Evolutionary conservation across 2,888 invertebrate genomes (phyloP).

Genomic region (Penaeus monodon): DNA sequence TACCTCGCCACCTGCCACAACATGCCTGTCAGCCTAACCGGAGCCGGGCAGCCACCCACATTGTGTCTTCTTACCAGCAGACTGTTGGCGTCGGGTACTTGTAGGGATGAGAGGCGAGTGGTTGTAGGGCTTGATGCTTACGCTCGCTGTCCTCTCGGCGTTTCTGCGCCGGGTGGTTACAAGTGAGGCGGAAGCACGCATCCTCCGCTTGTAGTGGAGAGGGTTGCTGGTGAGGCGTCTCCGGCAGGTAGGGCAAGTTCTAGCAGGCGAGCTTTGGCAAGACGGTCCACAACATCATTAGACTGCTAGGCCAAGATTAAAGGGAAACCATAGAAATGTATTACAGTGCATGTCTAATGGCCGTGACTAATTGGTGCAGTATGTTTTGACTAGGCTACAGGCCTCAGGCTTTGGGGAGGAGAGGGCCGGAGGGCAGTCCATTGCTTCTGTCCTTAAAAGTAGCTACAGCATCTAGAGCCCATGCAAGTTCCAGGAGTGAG

Average conservation of each 20-base stretch:
- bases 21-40: neutral
- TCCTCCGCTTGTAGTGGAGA: constrained; percentile 17
- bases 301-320: neutral
- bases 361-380: constrained; percentile 11
- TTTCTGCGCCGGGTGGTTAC: constrained; percentile 5
- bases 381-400: neutral
- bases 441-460: too few species aligned
- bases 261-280: constrained; percentile 13
- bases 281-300: constrained; percentile 3
- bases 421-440: neutral
- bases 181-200: constrained; percentile 21
- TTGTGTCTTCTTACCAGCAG: neutral
- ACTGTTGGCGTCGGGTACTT: neutral
- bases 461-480: too few species aligned
- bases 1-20: constrained; percentile 18
- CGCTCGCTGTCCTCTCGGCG: too few species aligned
- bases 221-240: neutral
- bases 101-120: neutral
- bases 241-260: constrained; percentile 4
- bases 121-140: too few species aligned
- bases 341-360: neutral
- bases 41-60: constrained; percentile 10
- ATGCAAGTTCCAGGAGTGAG: too few species aligned
- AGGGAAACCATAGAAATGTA: constrained; percentile 25
- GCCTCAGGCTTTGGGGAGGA: constrained; percentile 15